Conservation (phyloP, 1,140 invertebrate genomes). For the Capitella teleta region DNA sequence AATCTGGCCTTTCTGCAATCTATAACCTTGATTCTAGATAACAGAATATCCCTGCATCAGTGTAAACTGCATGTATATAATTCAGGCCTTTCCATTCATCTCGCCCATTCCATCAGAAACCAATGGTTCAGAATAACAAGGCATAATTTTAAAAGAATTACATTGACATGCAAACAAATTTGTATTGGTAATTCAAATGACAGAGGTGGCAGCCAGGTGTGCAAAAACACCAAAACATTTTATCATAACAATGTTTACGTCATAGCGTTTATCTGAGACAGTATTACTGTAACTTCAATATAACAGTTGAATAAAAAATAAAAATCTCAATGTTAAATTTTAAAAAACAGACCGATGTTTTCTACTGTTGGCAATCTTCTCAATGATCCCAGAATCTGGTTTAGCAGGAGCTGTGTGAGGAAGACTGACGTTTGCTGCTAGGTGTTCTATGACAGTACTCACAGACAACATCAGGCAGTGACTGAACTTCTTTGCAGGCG, state of each 20-base stretch:
- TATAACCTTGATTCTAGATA: neutral
- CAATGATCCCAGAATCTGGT: slow-evolving; percentile 30
- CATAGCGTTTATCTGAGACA: neutral
- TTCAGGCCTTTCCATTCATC: neutral
- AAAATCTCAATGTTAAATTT: neutral
- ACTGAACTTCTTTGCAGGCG: slow-evolving; percentile 26
- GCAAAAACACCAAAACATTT: neutral
- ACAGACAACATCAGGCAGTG: slow-evolving; percentile 35
- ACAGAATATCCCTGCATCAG: neutral
- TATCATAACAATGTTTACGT: neutral
- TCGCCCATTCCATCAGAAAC: neutral
- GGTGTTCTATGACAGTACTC: slow-evolving; percentile 9
- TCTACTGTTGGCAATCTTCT: slow-evolving; percentile 28
- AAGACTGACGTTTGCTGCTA: neutral
- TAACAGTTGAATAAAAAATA: neutral
- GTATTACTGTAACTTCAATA: no score
- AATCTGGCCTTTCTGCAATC: neutral
- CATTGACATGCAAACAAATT: neutral
- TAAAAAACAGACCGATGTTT: slow-evolving; percentile 21
- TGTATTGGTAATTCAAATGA: neutral
- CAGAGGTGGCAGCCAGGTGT: neutral
- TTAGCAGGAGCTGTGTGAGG: slow-evolving; percentile 22
- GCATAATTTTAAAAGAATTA: neutral
- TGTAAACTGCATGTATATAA: neutral
- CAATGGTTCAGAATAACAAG: neutral